Evolutionary conservation across 1,140 invertebrate genomes (phyloP).

Genomic region (Sitobion miscanthi): DNA sequence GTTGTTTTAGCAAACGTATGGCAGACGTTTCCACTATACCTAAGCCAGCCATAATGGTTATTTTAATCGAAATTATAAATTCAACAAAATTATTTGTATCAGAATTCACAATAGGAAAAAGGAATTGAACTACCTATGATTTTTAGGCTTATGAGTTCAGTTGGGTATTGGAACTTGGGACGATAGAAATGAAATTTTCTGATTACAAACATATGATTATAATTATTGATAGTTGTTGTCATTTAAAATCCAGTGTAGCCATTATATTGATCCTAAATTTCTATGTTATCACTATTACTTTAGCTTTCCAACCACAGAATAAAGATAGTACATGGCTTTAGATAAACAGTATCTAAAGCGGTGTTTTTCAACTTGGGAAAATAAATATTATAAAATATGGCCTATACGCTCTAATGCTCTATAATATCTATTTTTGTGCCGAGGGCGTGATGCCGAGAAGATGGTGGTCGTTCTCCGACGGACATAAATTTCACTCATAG

Average conservation of each 20-base stretch:
- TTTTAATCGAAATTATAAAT: not conserved
- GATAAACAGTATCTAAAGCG: no score
- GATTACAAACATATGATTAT: slow-evolving; percentile 36
- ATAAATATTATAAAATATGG: no score
- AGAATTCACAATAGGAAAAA: not conserved
- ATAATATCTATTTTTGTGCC: no score
- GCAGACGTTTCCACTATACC: not conserved
- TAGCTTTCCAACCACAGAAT: no score
- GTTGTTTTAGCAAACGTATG: slow-evolving; percentile 34
- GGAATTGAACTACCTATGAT: not conserved
- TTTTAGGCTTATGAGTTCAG: no score
- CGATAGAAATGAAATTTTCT: not conserved
- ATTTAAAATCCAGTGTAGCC: not conserved
- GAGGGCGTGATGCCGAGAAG: no score
- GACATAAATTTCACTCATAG: no score
- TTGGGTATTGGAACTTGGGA: not conserved
- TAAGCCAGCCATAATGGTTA: slow-evolving; percentile 26
- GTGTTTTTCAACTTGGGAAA: no score
- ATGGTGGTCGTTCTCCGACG: no score
- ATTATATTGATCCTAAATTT: not conserved
- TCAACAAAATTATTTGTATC: not conserved
- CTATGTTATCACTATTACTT: not conserved
- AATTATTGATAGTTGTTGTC: not conserved
- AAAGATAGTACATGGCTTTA: no score
- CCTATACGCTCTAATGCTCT: no score